These are phyloP conservation scores for Lepidurus packardi DNA, from an alignment of 1,140 invertebrate species.

Conservation along the genomic window DNA sequence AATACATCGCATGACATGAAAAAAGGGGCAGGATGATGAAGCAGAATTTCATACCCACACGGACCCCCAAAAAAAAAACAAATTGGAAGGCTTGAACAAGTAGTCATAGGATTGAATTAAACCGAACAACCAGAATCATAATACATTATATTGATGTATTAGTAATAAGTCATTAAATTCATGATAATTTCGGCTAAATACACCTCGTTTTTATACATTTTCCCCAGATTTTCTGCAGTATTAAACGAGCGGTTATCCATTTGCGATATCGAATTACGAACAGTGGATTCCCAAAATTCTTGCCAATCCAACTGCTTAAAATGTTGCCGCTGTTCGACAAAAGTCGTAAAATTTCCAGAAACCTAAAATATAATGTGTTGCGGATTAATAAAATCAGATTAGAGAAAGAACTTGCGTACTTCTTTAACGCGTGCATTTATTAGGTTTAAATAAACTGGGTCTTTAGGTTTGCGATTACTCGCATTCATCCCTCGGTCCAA, in stretches of 20 bases:
- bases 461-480: not conserved
- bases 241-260: not conserved
- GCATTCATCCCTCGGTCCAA: not conserved
- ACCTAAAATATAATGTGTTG: not conserved
- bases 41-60: not conserved
- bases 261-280: not conserved
- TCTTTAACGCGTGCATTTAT: not conserved
- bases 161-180: conserved; percentile 28
- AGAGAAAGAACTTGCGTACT: not conserved
- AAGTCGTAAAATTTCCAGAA: not conserved
- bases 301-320: not conserved
- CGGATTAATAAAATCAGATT: not conserved
- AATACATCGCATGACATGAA: not conserved
- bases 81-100: not conserved
- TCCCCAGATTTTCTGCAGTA: conserved; percentile 12
- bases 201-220: conserved; percentile 26
- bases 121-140: not conserved
- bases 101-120: not conserved
- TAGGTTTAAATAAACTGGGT: not conserved
- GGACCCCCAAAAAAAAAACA: not conserved
- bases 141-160: not conserved
- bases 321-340: not conserved
- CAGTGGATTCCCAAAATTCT: not conserved
- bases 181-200: conserved; percentile 25
- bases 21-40: not conserved